phyloP scores from a whole-genome alignment of 2,888 invertebrate genomes.

The Agonopterix heracliana region DNA sequence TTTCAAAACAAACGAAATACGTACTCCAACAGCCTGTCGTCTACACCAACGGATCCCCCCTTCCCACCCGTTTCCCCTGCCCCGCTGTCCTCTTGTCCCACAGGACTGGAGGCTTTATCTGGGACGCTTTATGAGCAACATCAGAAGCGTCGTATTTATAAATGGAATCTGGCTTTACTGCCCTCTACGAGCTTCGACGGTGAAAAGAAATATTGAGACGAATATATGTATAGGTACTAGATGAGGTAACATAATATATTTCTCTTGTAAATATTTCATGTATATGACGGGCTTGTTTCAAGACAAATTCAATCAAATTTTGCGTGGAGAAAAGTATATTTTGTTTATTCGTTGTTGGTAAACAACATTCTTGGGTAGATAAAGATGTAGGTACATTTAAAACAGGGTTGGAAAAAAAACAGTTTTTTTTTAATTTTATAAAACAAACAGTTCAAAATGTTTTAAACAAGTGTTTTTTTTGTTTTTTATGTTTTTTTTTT shows the following conservation, averaged over 20 bases:
- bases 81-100: slow-evolving; percentile 28
- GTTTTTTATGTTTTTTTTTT: no score
- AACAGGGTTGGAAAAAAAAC: no score
- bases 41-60: neutral
- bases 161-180: slow-evolving; percentile 50
- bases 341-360: neutral
- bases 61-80: slow-evolving; percentile 14
- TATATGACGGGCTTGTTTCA: neutral
- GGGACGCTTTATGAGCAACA: slow-evolving; percentile 48
- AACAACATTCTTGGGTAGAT: no score
- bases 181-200: slow-evolving; percentile 17
- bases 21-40: no score
- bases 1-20: no score
- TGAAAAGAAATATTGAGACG: neutral
- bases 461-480: no score
- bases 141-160: slow-evolving; percentile 44
- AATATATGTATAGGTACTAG: no score
- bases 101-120: slow-evolving; percentile 43
- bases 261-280: neutral
- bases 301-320: no score
- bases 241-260: neutral
- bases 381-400: no score
- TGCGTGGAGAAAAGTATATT: neutral
- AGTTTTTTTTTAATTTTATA: no score
- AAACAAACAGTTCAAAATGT: no score